Base-by-base conservation (phyloP, 1,140 invertebrate species). In the Rhynchophorus ferrugineus region DNA sequence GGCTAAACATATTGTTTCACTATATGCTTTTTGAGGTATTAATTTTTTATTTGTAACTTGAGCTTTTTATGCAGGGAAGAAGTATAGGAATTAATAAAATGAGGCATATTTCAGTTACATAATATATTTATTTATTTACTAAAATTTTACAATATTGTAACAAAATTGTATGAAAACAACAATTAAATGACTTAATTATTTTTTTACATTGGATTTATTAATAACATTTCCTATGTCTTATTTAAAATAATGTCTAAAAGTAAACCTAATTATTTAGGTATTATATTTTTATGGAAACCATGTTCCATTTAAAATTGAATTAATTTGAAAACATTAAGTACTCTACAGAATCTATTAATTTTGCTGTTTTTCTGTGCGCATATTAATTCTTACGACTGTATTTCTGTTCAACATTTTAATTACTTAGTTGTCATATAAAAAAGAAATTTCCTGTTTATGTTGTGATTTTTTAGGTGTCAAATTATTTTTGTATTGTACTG, bases 71-170 rank as follows among this genome's bases (percentile, higher is more conserved):
- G 19, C 20, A 17, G 11, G 7, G 20, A 18, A 43, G 11, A 9
- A 20, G 8, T 19, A 16, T 35, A 17, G 16, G 8, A 35, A 3
- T 35, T 6, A 35, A 34, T 22, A 22, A 38, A 48, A 38, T 7
- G 16, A 37, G 8, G 1, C 19, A 44, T 44, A 29, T 24, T 14
- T 54, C 45, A 47, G 45, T 44, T 54, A 54, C 51, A 54, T 54
- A 54, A 54, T 54, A 54, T 54, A 29, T 54, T 54, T 46, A 46
- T 54, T 46, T 54, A 42, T 46, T 54, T 46, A 54, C 51, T 54
- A 54, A 54, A 54, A 54, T 54, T 54, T 54, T 54, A 54, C 51
- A 54, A 54, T 54, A 36, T 42, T 54, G 51, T 54, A 54, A 54
- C 51, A 54, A 54, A 54, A 54, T 46, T 54, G 51, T 54, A 54